Evolutionary conservation across 2,888 invertebrate genomes (phyloP), one percentile per base, ranked within the genome.

Genomic region (Spodoptera picta): DNA sequence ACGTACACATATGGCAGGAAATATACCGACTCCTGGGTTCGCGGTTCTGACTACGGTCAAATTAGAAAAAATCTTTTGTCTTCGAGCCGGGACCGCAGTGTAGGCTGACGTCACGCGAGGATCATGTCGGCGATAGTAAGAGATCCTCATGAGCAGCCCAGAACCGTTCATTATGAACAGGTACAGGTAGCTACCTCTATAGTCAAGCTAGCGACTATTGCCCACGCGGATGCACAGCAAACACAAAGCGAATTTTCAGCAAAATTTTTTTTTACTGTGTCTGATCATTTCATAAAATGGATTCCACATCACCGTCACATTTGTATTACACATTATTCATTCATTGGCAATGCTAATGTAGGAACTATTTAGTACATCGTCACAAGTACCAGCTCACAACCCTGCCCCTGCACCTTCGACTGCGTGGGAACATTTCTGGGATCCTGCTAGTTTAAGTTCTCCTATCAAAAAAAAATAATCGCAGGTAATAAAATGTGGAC

Each of bases 161-260:
- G 55, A 58, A 59, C 43, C 43, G 44, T 66, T 70, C 50, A 41
- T 59, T 48, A 68, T 42, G 62, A 68, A 53, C 70, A 79, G 70
- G 77, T 77, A 79, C 48, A 48, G 41, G 55, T 44, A 44, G 54
- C 44, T 27, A n/a, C n/a, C n/a, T n/a, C n/a, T n/a, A 14, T 52
- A 52, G 51, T 43, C 43, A 49, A 55, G 61, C 73, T 58, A 48
- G 70, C 73, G 56, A 49, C 3, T 14, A 36, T 46, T 58, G 63
- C 62, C 47, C 43, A 57, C 24, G 46, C 67, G 41, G 24, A 57
- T 55, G 36, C 66, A 27, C 24, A 31, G 6, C 43, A 42, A 7
- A 23, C 27, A 19, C 49, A 47, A 41, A 43, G 65, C 58, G 54
- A 66, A 64, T 66, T 63, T 47, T 44, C 19, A 41, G 19, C 36